Evolutionary conservation across 2,797 vertebrate genomes (phyloP).

Genomic region (Centropyge bicolor): DNA sequence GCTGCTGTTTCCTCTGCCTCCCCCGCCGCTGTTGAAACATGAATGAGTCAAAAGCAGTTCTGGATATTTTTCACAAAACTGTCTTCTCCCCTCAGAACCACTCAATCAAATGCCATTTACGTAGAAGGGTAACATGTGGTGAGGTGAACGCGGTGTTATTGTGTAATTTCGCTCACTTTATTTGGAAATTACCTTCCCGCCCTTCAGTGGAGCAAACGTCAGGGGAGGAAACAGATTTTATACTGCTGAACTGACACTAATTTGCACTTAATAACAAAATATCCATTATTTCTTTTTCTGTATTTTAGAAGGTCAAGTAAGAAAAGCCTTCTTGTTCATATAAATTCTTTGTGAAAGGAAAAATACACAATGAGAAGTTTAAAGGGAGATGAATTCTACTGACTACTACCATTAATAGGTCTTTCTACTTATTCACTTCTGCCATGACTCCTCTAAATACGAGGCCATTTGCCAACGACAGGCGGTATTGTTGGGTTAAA

Average conservation of each 20-base stretch:
- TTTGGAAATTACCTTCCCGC: slow-evolving; percentile 56
- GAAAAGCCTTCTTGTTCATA: slow-evolving; percentile 53
- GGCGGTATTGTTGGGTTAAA: slow-evolving; percentile 80
- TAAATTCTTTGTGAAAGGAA: slow-evolving; percentile 61
- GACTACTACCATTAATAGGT: slow-evolving; percentile 31
- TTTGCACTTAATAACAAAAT: slow-evolving; percentile 66
- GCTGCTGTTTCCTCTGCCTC: slow-evolving; percentile 75
- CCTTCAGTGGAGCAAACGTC: slow-evolving; percentile 40
- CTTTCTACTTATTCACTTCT: slow-evolving; percentile 50
- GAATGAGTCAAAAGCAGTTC: slow-evolving; percentile 78
- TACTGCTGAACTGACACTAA: slow-evolving; percentile 59
- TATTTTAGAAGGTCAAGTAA: slow-evolving; percentile 42
- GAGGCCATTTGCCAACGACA: slow-evolving; percentile 78
- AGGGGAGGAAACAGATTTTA: slow-evolving; percentile 54
- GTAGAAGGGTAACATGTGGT: slow-evolving; percentile 50
- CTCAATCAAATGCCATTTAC: slow-evolving; percentile 72
- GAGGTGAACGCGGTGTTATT: slow-evolving; percentile 51
- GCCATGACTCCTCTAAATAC: slow-evolving; percentile 48
- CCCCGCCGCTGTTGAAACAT: slow-evolving; percentile 76
- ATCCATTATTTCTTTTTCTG: slow-evolving; percentile 44
- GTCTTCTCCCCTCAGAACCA: slow-evolving; percentile 70
- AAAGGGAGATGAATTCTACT: slow-evolving; percentile 45
- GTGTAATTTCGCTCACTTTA: slow-evolving; percentile 47
- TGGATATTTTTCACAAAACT: slow-evolving; percentile 71
- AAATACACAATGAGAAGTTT: slow-evolving; percentile 58